Base-by-base conservation (phyloP, 2,113 vertebrate genomes). In the Sylvietta virens region DNA sequence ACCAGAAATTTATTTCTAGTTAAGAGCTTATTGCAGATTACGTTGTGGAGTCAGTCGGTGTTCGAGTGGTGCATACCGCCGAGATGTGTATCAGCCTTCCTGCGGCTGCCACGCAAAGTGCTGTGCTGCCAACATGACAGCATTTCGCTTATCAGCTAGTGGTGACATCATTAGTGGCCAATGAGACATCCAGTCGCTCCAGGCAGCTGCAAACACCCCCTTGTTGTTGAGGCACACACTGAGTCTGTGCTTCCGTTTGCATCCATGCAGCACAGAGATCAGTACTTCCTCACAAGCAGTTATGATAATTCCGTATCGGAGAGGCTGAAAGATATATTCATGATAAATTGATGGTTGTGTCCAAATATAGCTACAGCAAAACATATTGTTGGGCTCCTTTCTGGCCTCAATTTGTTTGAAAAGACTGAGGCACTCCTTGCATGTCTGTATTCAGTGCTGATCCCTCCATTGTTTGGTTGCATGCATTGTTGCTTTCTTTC, bases 91-190 rank as follows among this genome's bases (percentile, higher is more conserved):
- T 66, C 79, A 21, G 69, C 20, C 77, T 69, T 88, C 56, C 76
- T 78, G 86, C 89, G 51, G 28, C 71, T 80, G 78, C 89, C 81
- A 70, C 13, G 15, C 71, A 53, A 64, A 86, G 51, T 81, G 87
- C 93, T 72, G 92, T 61, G 62, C 76, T 96, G 81, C 70, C 89
- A 70, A 31, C 61, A 21, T 84, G 82, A 90, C 70, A 65, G 82
- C 18, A 2, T 80, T 95, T 92, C 81, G 89, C 88, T 94, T 88
- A 56, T 90, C 86, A 91, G 94, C 77, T 77, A 61, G 80, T 76
- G 83, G 50, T 69, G 95, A 97, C 90, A 94, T 97, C 96, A 97
- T 72, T 92, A 33, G 35, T 33, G 92, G 58, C 96, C 97, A 97
- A 90, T 97, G 86, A 94, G 81, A 53, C 33, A 9, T 54, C 31